Base-by-base conservation (phyloP, 2,888 invertebrate genomes). In the Caradrina clavipalpis region DNA sequence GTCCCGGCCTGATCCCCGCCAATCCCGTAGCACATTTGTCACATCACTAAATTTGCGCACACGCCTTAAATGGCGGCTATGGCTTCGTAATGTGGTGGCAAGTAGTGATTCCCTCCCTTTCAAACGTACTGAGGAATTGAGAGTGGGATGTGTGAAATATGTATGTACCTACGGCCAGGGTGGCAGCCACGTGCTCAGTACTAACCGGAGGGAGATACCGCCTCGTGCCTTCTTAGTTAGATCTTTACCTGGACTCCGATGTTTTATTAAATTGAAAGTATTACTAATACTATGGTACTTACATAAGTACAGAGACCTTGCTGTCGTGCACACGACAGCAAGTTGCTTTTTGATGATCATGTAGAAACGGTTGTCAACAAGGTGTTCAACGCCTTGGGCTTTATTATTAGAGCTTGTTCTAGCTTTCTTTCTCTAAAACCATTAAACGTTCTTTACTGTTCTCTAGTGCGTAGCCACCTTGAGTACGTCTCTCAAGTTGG, bases 31-130 rank as follows among this genome's bases (percentile, higher is more conserved):
- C 76, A 75, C 83, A 83, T 84, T 84, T 84, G 82, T 84, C 84
- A 85, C 82, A 79, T 73, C 78, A 73, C 75, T 73, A 80, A 78
- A 78, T 83, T 83, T 81, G 82, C 82, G 82, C 86, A 82, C 80
- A 74, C 81, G 78, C 78, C 63, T 75, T 73, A 60, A 76, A 80
- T 71, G 67, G 61, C 54, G 51, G 68, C 58, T 70, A 70, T 70
- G 55, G 68, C 63, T 72, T 56, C 60, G 66, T 75, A 73, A 69
- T 80, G 66, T 66, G 61, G 56, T 76, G 67, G 61, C 63, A 78
- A 74, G 64, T 71, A 68, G 66, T 45, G 56, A 57, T 69, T 72
- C 54, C 61, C 67, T 69, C 47, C 54, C 63, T 68, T 65, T 64
- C 57, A 58, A 21, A 57, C 49, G 49, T 19, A 39, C 54, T 31